phyloP scores from a whole-genome alignment of 53 echinoderm and acorn worm genomes.

The Paelopatides confundens region DNA sequence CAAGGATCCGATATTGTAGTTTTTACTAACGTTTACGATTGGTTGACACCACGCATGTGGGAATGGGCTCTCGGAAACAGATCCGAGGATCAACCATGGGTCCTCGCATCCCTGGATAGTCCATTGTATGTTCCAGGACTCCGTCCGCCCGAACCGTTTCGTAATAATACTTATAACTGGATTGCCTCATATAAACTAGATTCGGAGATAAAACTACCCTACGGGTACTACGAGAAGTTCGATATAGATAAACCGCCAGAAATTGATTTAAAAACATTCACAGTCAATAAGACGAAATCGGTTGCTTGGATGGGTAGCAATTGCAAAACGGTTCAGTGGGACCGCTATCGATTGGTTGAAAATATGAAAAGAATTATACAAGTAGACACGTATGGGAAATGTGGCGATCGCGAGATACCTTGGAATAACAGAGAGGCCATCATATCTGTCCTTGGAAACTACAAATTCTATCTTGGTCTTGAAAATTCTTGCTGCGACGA shows the following conservation, averaged over 20 bases:
- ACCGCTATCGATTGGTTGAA: neutral
- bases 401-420: slow-evolving; percentile 5
- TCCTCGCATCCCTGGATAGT: slow-evolving; percentile 7
- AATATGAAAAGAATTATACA: neutral
- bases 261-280: neutral
- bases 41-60: slow-evolving; percentile 11
- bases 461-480: slow-evolving; percentile 33
- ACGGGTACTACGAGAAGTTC: slow-evolving; percentile 9
- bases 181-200: slow-evolving; percentile 12
- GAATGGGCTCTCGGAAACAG: slow-evolving; percentile 20
- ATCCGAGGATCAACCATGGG: slow-evolving; percentile 24
- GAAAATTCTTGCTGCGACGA: slow-evolving; percentile 43
- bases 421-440: slow-evolving; percentile 8
- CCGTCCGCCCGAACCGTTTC: neutral
- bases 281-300: neutral
- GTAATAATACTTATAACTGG: slow-evolving; percentile 7
- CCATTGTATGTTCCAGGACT: slow-evolving; percentile 21
- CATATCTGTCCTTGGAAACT: neutral
- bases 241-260: neutral
- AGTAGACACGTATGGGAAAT: slow-evolving; percentile 14
- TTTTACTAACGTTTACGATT: slow-evolving; percentile 21
- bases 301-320: slow-evolving; percentile 16
- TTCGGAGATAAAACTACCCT: slow-evolving; percentile 1
- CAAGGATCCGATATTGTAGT: neutral
- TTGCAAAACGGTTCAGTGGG: slow-evolving; percentile 30